A percentile compares a stretch with the other conserved stretches of the same genome.
Conservation (phyloP, 2,888 invertebrate species). For the Papilio gigon region DNA sequence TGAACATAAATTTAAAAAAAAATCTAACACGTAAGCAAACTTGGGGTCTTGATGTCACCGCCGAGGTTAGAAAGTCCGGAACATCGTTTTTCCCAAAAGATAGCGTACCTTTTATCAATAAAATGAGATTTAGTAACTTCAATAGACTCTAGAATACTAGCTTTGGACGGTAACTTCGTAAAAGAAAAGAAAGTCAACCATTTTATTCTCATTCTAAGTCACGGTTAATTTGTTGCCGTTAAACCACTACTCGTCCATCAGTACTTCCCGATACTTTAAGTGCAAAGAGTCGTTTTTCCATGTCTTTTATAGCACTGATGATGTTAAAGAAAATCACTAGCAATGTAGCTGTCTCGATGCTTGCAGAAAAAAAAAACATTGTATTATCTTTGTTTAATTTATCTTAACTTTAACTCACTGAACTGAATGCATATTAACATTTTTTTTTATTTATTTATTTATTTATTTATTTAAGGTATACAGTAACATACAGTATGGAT, state of each 20-base stretch:
- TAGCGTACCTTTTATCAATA: too few species aligned
- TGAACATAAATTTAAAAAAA: too few species aligned
- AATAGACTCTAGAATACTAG: not conserved
- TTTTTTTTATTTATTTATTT: too few species aligned
- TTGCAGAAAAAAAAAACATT: not conserved
- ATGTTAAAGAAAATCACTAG: constrained; percentile 19
- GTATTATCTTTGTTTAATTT: not conserved
- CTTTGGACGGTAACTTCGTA: not conserved
- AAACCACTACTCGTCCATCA: not conserved
- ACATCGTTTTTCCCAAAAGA: too few species aligned
- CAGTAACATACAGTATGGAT: too few species aligned
- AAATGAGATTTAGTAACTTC: too few species aligned
- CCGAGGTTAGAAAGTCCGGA: too few species aligned
- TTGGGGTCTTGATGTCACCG: too few species aligned
- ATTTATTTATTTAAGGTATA: too few species aligned
- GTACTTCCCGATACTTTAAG: constrained; percentile 28
- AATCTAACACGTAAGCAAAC: too few species aligned
- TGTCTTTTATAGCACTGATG: constrained; percentile 10
- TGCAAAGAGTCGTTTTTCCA: constrained; percentile 30
- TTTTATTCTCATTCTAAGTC: constrained; percentile 3
- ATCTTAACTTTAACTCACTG: too few species aligned
- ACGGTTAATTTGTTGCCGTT: not conserved
- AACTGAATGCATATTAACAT: too few species aligned
- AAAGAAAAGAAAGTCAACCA: not conserved
- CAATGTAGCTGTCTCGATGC: not conserved